Percentiles rank a stretch among this genome's conserved stretches.
These are phyloP conservation scores for Zoanthus sansibaricus DNA, from an alignment of 92 coral and sea anemone genomes.

Conservation along the genomic window DNA sequence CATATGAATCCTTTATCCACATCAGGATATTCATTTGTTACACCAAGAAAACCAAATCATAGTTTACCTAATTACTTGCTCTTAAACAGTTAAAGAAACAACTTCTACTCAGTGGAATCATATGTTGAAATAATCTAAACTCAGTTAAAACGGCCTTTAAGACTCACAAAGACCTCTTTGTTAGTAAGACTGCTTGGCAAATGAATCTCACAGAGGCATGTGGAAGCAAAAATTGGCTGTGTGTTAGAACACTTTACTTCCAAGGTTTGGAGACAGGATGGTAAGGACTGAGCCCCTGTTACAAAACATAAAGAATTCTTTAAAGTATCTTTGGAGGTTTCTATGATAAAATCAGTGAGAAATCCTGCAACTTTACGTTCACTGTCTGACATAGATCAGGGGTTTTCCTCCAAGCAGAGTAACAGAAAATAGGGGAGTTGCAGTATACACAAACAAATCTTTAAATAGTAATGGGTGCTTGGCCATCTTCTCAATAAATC, in stretches of 20 bases:
- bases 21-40: background rate
- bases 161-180: conserved; percentile 21
- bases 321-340: conserved; percentile 41
- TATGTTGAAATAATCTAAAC: background rate
- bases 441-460: conserved; percentile 53
- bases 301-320: conserved; percentile 47
- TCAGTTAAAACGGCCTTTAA: background rate
- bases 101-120: conserved; percentile 4
- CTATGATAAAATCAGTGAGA: conserved; percentile 59
- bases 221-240: conserved; percentile 58
- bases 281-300: conserved; percentile 53
- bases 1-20: background rate
- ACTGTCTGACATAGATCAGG: conserved; percentile 45
- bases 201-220: conserved; percentile 58
- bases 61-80: background rate
- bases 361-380: conserved; percentile 54
- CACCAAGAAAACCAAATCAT: conserved; percentile 2
- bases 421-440: conserved; percentile 30
- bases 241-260: conserved; percentile 39
- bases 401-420: conserved; percentile 29
- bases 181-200: conserved; percentile 40
- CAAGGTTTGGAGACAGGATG: conserved; percentile 51
- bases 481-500: conserved; percentile 46
- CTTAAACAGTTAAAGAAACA: background rate
- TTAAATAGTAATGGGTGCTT: conserved; percentile 57